Conservation (phyloP, 2,888 invertebrate species). For the Cantharis rufa region DNA sequence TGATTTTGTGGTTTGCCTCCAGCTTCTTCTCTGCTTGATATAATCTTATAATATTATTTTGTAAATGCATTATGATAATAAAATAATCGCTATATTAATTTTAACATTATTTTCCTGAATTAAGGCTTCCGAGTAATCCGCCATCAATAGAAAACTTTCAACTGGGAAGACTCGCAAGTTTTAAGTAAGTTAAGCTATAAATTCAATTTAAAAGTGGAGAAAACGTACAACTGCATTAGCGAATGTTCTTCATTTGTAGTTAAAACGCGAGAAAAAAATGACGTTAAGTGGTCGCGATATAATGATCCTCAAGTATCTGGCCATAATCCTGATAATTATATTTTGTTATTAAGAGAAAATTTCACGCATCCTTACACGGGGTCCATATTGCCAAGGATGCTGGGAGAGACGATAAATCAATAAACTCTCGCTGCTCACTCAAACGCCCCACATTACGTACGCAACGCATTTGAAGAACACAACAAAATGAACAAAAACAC, state of each 20-base stretch:
- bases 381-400: conserved; percentile 16
- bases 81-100: not conserved
- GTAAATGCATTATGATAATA: not conserved
- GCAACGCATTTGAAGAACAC: not conserved
- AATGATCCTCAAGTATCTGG: conserved; percentile 35
- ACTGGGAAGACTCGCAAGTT: not conserved
- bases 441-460: not conserved
- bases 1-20: conserved; percentile 41
- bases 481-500: not conserved
- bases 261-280: not conserved
- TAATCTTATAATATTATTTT: not conserved
- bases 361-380: not conserved
- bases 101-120: not conserved
- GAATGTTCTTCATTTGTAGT: not conserved
- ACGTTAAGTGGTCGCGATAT: conserved; percentile 26
- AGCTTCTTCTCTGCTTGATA: not conserved
- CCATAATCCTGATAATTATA: conserved; percentile 34
- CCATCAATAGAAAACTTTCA: not conserved
- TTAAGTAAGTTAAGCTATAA: not conserved
- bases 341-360: conserved; percentile 26
- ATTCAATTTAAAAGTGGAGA: not conserved
- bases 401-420: conserved; percentile 19
- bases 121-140: not conserved
- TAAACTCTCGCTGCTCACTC: not conserved
- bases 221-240: not conserved